These are phyloP conservation scores for Ovibos moschatus DNA, from an alignment of 2,113 vertebrate genomes.

Conservation along the genomic window DNA sequence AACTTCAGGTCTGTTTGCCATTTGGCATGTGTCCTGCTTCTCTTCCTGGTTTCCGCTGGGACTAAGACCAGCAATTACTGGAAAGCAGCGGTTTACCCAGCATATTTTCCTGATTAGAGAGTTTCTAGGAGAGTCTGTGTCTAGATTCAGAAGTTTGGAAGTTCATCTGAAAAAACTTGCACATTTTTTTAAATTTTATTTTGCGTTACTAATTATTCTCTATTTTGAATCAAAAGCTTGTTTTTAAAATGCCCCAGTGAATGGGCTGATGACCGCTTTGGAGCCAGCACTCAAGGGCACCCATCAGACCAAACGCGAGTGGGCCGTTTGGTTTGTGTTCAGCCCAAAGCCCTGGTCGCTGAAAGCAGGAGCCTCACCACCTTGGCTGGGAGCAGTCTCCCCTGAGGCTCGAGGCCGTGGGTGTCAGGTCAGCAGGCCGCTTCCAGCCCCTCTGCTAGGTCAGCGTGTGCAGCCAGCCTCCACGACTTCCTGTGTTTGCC, in stretches of 20 bases:
- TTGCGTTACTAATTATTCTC: not conserved
- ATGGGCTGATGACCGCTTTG: not conserved
- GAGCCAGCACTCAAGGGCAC: not conserved
- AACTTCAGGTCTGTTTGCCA: not conserved
- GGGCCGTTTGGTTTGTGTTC: not conserved
- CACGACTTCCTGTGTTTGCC: not conserved
- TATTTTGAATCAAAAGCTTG: not conserved
- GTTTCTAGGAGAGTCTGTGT: conserved; percentile 33
- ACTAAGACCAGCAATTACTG: conserved; percentile 43
- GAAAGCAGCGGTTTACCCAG: conserved; percentile 44
- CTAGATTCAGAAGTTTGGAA: conserved; percentile 14
- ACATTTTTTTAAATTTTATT: not conserved
- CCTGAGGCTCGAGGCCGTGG: not conserved
- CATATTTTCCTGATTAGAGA: conserved; percentile 62
- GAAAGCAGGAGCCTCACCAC: not conserved
- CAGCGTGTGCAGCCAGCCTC: not conserved
- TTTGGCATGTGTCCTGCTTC: conserved; percentile 37
- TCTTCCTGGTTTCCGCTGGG: conserved; percentile 50
- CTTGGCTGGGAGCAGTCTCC: not conserved
- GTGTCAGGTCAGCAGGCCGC: not conserved
- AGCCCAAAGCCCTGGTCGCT: not conserved
- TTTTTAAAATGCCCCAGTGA: not conserved
- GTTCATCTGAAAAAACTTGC: not conserved
- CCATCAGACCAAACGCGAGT: not conserved
- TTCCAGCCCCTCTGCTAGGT: not conserved